Evolutionary conservation across 2,888 invertebrate species (phyloP).

Genomic region (Oxycera nigricornis): DNA sequence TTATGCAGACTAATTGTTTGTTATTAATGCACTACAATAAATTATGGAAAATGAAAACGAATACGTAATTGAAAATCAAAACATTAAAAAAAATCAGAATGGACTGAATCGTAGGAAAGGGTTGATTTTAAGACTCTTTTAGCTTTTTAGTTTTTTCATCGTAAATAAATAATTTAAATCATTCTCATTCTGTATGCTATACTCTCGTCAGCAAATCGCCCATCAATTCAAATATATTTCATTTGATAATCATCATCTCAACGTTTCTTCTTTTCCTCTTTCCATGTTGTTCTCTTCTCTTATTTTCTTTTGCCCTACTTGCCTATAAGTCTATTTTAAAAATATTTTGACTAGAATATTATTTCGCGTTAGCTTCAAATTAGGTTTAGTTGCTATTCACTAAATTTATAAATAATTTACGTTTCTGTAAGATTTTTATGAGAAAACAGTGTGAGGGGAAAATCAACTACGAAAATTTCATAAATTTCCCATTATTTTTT

Average conservation of each 20-base stretch:
- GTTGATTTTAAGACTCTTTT: slow-evolving; percentile 2
- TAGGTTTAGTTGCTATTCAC: slow-evolving; percentile 29
- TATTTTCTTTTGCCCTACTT: slow-evolving; percentile 19
- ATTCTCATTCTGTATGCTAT: not conserved
- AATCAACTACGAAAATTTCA: not conserved
- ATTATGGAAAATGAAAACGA: slow-evolving; percentile 6
- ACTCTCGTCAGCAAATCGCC: not conserved
- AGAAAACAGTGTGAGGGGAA: not conserved
- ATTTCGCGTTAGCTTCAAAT: slow-evolving; percentile 32
- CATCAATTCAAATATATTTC: not conserved
- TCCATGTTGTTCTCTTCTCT: not conserved
- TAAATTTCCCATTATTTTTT: too few relatives aligned
- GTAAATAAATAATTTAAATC: slow-evolving; percentile 24
- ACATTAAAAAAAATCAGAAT: slow-evolving; percentile 27
- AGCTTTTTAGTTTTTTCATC: slow-evolving; percentile 26
- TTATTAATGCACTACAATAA: slow-evolving; percentile 27
- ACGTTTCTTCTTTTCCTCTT: not conserved
- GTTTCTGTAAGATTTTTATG: not conserved
- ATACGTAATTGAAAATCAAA: slow-evolving; percentile 15
- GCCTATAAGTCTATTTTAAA: slow-evolving; percentile 37
- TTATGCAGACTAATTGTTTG: not conserved
- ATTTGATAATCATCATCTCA: not conserved
- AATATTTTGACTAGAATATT: slow-evolving; percentile 46
- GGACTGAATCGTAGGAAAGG: not conserved
- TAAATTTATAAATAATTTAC: slow-evolving; percentile 35